Base-by-base conservation (phyloP, 2,888 invertebrate genomes). In the Hemaris fuciformis region DNA sequence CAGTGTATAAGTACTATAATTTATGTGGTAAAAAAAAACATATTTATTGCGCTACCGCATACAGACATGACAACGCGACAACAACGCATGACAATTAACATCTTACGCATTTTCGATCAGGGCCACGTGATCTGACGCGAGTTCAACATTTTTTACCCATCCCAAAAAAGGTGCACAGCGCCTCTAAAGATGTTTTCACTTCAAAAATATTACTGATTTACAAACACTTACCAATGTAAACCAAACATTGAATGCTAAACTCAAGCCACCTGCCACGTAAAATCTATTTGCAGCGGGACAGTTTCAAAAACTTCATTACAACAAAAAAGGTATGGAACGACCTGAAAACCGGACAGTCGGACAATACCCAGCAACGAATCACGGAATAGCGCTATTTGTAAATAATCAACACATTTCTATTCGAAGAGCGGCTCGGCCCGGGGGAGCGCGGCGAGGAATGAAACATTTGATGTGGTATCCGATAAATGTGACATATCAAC, bases 401-500 rank as follows among this genome's bases (percentile, higher is more conserved):
- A 84, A 83, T 84, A 85, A 85, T 83, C 84, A 81, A 80, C 77
- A 75, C 79, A 84, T 85, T 85, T 79, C 76, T 84, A 85, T 84
- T 84, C 85, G 64, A 65, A 72, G 66, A 67, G 68, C 67, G 71
- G 70, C 62, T 72, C 63, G 64, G 64, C 78, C 71, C 67, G 57
- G 60, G 74, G 72, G 67, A 69, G 56, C 42, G 60, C 41, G 15
- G 43, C 69, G 73, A 68, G 62, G 57, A 62, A 75, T 75, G 48
- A 43, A 59, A 66, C 57, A n/a, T 59, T 62, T 61, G 70, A 80
- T 72, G 62, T 57, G 77, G 77, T 66, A 79, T 34, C 43, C 66
- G 20, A 22, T 13, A 10, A n/a, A n/a, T n/a, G n/a, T n/a, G n/a
- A n/a, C n/a, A n/a, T n/a, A n/a, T n/a, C n/a, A n/a, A n/a, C n/a